phyloP scores from a whole-genome alignment of 1,140 invertebrate species.

The Drosophila orosa region DNA sequence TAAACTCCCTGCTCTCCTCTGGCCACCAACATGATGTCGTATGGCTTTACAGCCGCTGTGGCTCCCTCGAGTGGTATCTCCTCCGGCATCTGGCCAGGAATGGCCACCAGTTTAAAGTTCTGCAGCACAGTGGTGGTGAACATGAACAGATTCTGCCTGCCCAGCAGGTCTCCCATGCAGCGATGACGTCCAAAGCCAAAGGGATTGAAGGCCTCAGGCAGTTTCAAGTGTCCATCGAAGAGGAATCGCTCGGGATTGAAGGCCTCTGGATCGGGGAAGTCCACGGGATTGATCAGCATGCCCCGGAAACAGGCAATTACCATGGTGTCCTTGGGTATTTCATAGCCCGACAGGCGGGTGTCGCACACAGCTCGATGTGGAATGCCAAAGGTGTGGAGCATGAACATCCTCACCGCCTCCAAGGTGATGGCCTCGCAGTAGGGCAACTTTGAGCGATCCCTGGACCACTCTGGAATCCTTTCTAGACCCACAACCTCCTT shows the following conservation, averaged over 20 bases:
- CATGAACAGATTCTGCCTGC: slow-evolving; percentile 93
- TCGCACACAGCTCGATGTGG: slow-evolving; percentile 91
- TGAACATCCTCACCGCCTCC: slow-evolving; percentile 91
- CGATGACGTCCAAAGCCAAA: slow-evolving; percentile 93
- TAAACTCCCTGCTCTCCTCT: slow-evolving; percentile 5
- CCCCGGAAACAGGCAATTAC: slow-evolving; percentile 92
- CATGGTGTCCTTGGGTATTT: slow-evolving; percentile 93
- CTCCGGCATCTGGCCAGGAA: slow-evolving; percentile 87
- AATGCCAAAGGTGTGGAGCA: slow-evolving; percentile 90
- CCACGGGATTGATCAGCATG: slow-evolving; percentile 89
- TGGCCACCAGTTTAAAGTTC: slow-evolving; percentile 89
- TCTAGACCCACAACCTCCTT: slow-evolving; percentile 90
- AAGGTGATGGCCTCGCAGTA: slow-evolving; percentile 91
- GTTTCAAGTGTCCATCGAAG: slow-evolving; percentile 87
- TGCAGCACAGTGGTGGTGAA: slow-evolving; percentile 92
- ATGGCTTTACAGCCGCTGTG: slow-evolving; percentile 90
- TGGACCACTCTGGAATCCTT: slow-evolving; percentile 87
- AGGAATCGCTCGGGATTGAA: slow-evolving; percentile 91
- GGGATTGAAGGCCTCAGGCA: slow-evolving; percentile 90
- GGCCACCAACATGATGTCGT: slow-evolving; percentile 86
- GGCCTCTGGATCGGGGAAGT: slow-evolving; percentile 89
- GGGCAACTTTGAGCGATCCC: slow-evolving; percentile 88
- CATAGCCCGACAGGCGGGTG: slow-evolving; percentile 89
- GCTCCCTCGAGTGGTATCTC: slow-evolving; percentile 89
- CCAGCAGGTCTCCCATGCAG: slow-evolving; percentile 94